phyloP scores from a whole-genome alignment of 2,113 vertebrate genomes.

The Brachirus orientalis region DNA sequence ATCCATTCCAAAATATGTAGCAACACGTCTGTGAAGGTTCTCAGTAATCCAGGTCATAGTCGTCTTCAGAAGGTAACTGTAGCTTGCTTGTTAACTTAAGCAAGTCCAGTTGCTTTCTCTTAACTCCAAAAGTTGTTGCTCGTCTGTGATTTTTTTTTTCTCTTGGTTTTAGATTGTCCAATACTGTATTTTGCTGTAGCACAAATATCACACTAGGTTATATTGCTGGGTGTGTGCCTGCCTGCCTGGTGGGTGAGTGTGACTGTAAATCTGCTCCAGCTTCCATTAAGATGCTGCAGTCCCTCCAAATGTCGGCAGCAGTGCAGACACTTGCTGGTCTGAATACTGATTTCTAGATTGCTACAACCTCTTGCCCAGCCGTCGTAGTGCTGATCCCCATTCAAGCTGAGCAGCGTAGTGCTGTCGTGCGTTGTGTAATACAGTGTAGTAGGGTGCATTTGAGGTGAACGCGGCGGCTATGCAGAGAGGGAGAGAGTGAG shows the following conservation, averaged over 20 bases:
- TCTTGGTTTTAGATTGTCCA: not conserved
- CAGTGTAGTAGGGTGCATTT: conserved; percentile 73
- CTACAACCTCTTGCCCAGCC: conserved; percentile 32
- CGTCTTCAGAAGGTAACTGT: too few relatives aligned
- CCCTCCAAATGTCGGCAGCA: conserved; percentile 49
- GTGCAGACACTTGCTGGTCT: conserved; percentile 65
- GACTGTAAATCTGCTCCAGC: conserved; percentile 28
- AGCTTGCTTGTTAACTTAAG: too few relatives aligned
- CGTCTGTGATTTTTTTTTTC: too few relatives aligned
- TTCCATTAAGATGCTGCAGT: conserved; percentile 57
- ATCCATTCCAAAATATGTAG: too few relatives aligned
- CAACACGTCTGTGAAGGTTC: too few relatives aligned
- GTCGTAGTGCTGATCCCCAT: conserved; percentile 54
- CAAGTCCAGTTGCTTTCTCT: too few relatives aligned
- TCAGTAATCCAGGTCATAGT: too few relatives aligned
- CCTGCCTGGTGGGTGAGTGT: not conserved
- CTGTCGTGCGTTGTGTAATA: conserved; percentile 64
- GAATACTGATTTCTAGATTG: conserved; percentile 69
- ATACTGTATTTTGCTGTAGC: conserved; percentile 29
- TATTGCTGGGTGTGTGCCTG: conserved; percentile 11
- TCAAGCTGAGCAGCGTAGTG: conserved; percentile 52
- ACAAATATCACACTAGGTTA: conserved; percentile 2
- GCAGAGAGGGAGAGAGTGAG: conserved; percentile 57
- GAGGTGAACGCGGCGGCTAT: conserved; percentile 73
- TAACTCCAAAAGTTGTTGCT: too few relatives aligned